phyloP scores from a whole-genome alignment of 2,113 vertebrate species.

The Heliornis fulica region DNA sequence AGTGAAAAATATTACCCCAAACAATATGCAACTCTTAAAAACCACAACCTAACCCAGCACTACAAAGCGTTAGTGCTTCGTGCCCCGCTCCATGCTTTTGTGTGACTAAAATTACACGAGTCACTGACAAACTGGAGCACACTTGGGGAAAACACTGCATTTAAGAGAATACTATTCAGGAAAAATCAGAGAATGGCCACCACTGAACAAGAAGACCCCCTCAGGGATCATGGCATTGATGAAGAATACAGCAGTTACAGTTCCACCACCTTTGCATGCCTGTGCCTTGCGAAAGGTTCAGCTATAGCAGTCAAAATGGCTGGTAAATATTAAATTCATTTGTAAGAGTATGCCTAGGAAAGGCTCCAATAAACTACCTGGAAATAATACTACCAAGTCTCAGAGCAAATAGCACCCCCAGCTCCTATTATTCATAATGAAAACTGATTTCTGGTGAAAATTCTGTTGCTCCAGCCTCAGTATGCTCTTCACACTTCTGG shows the following conservation, averaged over 20 bases:
- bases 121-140: background rate
- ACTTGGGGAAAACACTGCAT: background rate
- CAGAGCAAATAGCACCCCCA: background rate
- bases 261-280: background rate
- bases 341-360: background rate
- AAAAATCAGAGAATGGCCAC: background rate
- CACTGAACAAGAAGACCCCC: background rate
- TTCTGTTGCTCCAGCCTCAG: background rate
- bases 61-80: background rate
- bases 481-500: background rate
- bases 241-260: background rate
- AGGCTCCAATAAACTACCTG: background rate
- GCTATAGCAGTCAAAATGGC: background rate
- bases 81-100: background rate
- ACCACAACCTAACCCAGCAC: fast-evolving
- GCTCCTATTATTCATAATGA: background rate
- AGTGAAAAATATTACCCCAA: background rate
- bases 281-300: background rate
- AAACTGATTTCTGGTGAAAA: background rate
- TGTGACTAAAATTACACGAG: background rate
- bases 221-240: background rate
- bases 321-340: background rate
- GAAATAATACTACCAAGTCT: background rate
- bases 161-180: background rate
- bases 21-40: background rate